Base-by-base conservation (phyloP, 2,888 invertebrate genomes). In the Hemistola chrysoprasaria region DNA sequence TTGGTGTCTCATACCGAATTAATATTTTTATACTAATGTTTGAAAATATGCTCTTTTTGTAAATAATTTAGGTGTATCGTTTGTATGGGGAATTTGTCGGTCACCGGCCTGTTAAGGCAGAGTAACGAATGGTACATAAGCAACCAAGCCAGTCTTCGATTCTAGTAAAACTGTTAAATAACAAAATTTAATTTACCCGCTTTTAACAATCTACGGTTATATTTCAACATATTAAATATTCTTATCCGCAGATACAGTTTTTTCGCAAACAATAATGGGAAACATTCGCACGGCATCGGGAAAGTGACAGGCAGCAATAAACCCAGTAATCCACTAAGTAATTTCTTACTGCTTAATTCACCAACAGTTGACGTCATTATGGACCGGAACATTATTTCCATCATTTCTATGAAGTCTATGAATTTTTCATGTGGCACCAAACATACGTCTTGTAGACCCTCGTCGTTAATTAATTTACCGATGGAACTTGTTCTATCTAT, bases 321-420 rank as follows among this genome's bases (percentile, higher is more conserved):
- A 7, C 6, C 16, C 5, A 50, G 7, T 28, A 53, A 31, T 3
- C 38, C 31, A 7, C 6, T 6, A 10, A 50, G 25, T 10, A 53
- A 21, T 25, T 36, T 28, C 5, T 36, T 33, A 22, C 45, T 32
- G 0, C 0, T 1, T 7, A 8, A 11, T 24, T 22, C 21, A 21
- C 20, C 21, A 8, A 53, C 23, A 27, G 11, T 39, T 25, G n/a
- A 34, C 49, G 10, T 39, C 8, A 50, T 39, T 39, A 45, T 45
- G 0, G 40, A 24, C 24, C 45, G 45, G 8, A 53, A 53, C 25
- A 24, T 22, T 6, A 50, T 42, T 40, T 53, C 53, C 53, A 53
- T 36, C 16, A 40, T 35, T 40, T 53, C 50, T 6, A 53, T 38
- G 25, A 50, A 40, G 26, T 47, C 50, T 11, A 53, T 45, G 8